Evolutionary conservation across 92 coral and sea anemone species (phyloP).

Genomic region (Parazoanthus darwini): DNA sequence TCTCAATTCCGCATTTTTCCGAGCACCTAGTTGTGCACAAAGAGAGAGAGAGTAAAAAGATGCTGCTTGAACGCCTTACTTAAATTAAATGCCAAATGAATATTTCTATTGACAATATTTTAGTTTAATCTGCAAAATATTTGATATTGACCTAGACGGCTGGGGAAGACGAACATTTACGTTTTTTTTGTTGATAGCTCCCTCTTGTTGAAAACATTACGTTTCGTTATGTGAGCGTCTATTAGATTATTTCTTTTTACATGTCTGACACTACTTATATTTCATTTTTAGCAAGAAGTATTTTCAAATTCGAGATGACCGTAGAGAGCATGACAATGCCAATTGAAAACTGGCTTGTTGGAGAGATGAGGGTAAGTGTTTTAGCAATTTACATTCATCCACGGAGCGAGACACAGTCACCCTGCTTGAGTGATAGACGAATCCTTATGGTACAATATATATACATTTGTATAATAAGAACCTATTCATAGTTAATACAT

Average conservation of each 20-base stretch:
- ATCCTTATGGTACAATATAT: too few species aligned
- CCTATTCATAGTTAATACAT: too few species aligned
- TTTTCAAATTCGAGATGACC: constrained; percentile 32
- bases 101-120: too few species aligned
- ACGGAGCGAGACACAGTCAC: too few species aligned
- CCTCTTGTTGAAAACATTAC: not conserved
- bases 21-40: not conserved
- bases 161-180: not conserved
- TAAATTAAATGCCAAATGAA: too few species aligned
- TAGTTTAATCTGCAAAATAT: too few species aligned
- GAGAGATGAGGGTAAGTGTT: constrained; percentile 43
- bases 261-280: not conserved
- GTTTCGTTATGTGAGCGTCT: not conserved
- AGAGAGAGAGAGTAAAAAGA: not conserved
- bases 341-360: constrained; percentile 49
- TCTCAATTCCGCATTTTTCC: not conserved
- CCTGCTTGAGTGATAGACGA: too few species aligned
- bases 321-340: constrained; percentile 41
- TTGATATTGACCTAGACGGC: not conserved
- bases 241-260: not conserved
- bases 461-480: too few species aligned
- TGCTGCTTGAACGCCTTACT: too few species aligned
- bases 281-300: not conserved
- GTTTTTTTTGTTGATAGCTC: too few species aligned
- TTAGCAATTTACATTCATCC: not conserved